These are phyloP conservation scores for Orestias chungarensis DNA, from an alignment of 2,797 vertebrate genomes.

Conservation along the genomic window DNA sequence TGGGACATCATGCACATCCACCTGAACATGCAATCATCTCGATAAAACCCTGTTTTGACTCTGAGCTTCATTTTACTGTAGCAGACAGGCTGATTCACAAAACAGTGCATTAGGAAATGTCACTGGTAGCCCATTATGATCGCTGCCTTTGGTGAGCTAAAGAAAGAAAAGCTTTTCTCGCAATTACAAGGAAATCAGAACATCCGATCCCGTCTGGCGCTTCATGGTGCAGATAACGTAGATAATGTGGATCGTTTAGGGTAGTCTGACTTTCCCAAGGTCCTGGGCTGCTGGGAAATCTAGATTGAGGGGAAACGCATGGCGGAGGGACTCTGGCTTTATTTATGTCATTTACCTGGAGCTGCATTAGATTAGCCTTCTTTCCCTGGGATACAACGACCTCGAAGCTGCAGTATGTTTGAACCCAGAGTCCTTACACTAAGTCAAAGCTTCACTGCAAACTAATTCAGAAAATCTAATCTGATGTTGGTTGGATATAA, in stretches of 20 bases:
- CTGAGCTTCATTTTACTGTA: neutral
- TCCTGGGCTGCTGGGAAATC: constrained; percentile 16
- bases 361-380: constrained; percentile 47
- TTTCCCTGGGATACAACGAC: constrained; percentile 10
- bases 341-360: constrained; percentile 51
- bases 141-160: constrained; percentile 39
- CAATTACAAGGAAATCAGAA: constrained; percentile 29
- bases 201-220: constrained; percentile 27
- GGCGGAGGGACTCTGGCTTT: constrained; percentile 43
- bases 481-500: constrained; percentile 5
- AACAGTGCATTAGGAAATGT: constrained; percentile 9
- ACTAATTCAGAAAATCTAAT: constrained; percentile 17
- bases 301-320: constrained; percentile 39
- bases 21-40: neutral
- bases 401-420: constrained; percentile 5
- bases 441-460: constrained; percentile 3
- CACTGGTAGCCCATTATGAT: constrained; percentile 25
- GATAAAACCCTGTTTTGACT: too few species aligned
- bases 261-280: constrained; percentile 44
- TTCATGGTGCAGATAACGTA: constrained; percentile 45
- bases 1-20: neutral
- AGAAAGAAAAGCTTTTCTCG: constrained; percentile 29
- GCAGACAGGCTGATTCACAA: constrained; percentile 5
- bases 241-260: constrained; percentile 55
- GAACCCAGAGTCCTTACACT: constrained; percentile 11